A percentile compares a stretch with the other conserved stretches of the same genome.
phyloP scores from a whole-genome alignment of 1,140 invertebrate species.

The Nephotettix cincticeps region DNA sequence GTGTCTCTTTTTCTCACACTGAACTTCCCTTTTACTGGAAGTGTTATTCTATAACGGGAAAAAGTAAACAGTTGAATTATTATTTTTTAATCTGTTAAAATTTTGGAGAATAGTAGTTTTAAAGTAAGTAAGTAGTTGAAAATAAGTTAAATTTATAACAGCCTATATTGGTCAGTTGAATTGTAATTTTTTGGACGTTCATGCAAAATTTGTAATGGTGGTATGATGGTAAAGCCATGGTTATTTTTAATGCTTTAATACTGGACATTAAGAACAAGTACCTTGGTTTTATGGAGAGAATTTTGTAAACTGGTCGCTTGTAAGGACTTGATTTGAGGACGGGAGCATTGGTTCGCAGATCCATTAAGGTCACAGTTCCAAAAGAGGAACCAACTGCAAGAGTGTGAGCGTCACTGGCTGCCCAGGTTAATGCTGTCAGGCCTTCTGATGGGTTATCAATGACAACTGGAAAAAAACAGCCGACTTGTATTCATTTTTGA shows the following conservation, averaged over 20 bases:
- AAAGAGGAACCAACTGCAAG: not conserved
- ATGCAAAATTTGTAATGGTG: not conserved
- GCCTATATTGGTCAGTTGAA: not conserved
- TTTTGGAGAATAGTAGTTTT: not conserved
- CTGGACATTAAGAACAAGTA: too few species aligned
- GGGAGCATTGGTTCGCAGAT: not conserved
- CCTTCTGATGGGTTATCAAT: not conserved
- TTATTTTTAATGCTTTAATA: too few species aligned
- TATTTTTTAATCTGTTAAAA: too few species aligned
- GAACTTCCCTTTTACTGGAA: too few species aligned
- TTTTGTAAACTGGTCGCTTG: not conserved
- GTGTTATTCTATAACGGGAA: too few species aligned
- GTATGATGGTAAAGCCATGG: not conserved
- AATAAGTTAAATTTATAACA: not conserved
- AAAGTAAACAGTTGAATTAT: too few species aligned
- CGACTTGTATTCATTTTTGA: too few species aligned
- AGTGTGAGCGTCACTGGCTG: not conserved
- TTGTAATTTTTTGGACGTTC: not conserved
- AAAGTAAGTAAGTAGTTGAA: not conserved
- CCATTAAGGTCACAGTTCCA: not conserved
- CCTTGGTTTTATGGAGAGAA: constrained; percentile 1
- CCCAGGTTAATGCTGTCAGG: not conserved
- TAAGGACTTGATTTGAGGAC: not conserved
- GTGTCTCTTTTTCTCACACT: too few species aligned
- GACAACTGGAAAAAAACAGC: not conserved